phyloP scores from a whole-genome alignment of 2,113 vertebrate genomes.

The Thunnus thynnus region DNA sequence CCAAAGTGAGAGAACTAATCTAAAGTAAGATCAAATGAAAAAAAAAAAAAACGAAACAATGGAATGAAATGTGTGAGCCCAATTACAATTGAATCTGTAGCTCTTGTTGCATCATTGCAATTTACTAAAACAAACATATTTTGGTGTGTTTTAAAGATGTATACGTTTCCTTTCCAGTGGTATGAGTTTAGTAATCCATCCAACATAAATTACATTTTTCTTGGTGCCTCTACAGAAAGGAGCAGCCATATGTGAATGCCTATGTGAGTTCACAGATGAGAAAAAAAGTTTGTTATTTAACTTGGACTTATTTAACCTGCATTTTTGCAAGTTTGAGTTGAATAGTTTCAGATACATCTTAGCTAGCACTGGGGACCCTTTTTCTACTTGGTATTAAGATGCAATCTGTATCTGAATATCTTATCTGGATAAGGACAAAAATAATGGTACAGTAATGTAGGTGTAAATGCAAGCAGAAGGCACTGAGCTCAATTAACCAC shows the following conservation, averaged over 20 bases:
- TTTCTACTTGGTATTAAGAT: background rate
- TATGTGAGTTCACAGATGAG: background rate
- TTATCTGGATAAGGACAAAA: background rate
- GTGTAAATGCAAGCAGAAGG: background rate
- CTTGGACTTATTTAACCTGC: background rate
- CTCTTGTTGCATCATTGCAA: background rate
- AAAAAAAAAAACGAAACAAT: no score
- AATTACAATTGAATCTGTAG: constrained; percentile 2
- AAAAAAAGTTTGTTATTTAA: no score
- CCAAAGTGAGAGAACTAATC: background rate
- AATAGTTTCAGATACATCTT: background rate
- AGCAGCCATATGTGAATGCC: background rate
- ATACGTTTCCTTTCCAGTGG: background rate
- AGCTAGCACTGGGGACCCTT: background rate
- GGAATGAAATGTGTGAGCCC: background rate
- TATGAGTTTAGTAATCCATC: background rate
- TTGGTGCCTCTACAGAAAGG: background rate
- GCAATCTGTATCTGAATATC: background rate
- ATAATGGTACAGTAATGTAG: background rate
- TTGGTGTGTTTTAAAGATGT: background rate
- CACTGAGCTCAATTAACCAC: background rate
- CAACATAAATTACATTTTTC: background rate
- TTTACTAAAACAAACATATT: background rate
- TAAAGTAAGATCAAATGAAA: background rate
- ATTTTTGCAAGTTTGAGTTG: background rate